Conservation (phyloP, 2,888 invertebrate genomes). For the Ceramica pisi region DNA sequence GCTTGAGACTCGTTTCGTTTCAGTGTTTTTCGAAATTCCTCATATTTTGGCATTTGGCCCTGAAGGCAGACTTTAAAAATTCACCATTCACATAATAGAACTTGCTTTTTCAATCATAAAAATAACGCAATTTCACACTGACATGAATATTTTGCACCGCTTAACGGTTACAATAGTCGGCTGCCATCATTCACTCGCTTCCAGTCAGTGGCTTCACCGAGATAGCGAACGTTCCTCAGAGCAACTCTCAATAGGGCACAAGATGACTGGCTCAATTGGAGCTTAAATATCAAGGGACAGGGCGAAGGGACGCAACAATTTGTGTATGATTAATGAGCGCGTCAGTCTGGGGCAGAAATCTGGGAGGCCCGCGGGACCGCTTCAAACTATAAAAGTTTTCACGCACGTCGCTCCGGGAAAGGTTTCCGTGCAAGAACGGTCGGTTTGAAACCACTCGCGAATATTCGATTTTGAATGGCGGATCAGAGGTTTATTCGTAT, state of each 20-base stretch:
- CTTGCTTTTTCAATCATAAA: not conserved
- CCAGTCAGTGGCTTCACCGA: constrained; percentile 60
- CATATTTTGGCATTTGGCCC: no score
- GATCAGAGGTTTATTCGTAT: constrained; percentile 15
- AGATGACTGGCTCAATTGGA: constrained; percentile 84
- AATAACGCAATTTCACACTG: constrained; percentile 48
- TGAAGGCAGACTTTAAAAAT: no score
- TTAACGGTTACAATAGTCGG: constrained; percentile 53
- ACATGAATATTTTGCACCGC: constrained; percentile 36
- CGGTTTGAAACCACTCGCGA: constrained; percentile 37
- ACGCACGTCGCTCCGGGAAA: constrained; percentile 43
- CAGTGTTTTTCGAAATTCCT: no score
- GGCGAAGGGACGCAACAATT: constrained; percentile 68
- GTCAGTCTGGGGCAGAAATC: constrained; percentile 54
- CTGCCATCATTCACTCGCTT: constrained; percentile 69
- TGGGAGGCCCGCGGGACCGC: constrained; percentile 76
- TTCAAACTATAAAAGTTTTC: constrained; percentile 75
- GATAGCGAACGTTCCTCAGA: constrained; percentile 71
- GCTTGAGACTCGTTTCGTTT: no score
- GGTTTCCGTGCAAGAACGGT: constrained; percentile 28
- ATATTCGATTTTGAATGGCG: constrained; percentile 44
- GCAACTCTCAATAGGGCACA: constrained; percentile 73
- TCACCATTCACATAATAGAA: no score
- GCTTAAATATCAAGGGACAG: constrained; percentile 77
- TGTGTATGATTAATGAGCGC: constrained; percentile 67